Conservation (phyloP, 1,140 invertebrate species). For the Dryas iulia region DNA sequence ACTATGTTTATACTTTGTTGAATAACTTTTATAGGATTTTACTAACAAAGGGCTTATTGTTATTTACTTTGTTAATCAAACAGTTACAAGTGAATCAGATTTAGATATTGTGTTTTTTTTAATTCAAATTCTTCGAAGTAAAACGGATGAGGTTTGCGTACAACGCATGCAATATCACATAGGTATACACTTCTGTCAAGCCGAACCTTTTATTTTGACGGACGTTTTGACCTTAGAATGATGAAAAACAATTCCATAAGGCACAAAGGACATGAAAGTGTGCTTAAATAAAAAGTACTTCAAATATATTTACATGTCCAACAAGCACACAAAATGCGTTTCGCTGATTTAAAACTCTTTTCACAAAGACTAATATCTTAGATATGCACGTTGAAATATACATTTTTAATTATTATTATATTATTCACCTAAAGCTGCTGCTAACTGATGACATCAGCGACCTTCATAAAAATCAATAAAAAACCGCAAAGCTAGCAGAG, state of each 20-base stretch:
- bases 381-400: background rate
- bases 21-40: background rate
- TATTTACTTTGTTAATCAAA: background rate
- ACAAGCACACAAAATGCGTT: background rate
- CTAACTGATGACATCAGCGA: slow-evolving; percentile 46
- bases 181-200: background rate
- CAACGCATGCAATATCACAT: no score
- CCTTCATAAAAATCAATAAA: slow-evolving; percentile 45
- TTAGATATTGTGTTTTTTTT: no score
- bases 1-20: background rate
- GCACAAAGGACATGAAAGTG: no score
- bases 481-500: slow-evolving; percentile 34
- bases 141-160: no score
- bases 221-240: background rate
- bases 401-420: background rate
- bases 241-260: no score
- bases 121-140: no score
- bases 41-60: slow-evolving; percentile 1
- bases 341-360: no score
- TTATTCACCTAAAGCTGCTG: background rate
- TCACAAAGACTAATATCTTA: no score
- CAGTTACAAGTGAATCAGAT: no score
- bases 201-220: background rate
- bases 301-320: no score
- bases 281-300: no score